A percentile compares a stretch with the other conserved stretches of the same genome.
Evolutionary conservation across 35 echinoderm and acorn worm genomes (phyloP).

Genomic region (Ophioderma brevispina): DNA sequence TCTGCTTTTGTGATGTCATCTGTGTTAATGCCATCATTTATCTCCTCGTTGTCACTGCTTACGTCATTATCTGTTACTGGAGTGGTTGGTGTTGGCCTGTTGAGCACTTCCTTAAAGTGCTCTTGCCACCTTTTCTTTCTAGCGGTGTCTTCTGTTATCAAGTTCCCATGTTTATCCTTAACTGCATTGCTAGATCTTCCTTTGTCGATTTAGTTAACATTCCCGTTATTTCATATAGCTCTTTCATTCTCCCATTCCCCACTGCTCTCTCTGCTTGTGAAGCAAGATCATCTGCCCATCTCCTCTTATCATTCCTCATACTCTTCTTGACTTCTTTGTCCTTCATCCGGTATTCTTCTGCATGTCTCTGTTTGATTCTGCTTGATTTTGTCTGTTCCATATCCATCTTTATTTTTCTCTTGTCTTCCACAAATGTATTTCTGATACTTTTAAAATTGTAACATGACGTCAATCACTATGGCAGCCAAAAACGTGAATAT

Average conservation of each 20-base stretch:
- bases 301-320: no score
- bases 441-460: no score
- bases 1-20: slow-evolving; percentile 14
- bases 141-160: not conserved
- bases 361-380: no score
- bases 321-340: no score
- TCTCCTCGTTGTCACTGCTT: not conserved
- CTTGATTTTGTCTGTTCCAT: no score
- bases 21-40: slow-evolving; percentile 6
- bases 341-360: no score
- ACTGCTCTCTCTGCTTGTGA: not conserved
- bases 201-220: not conserved
- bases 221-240: not conserved
- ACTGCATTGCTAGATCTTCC: not conserved
- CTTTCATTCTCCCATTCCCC: not conserved
- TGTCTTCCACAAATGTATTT: no score
- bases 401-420: no score
- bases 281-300: no score
- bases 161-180: slow-evolving; percentile 13
- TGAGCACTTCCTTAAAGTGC: slow-evolving; percentile 31
- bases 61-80: not conserved
- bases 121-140: not conserved
- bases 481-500: no score
- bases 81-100: not conserved
- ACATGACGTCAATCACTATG: no score